Base-by-base conservation (phyloP, 2,888 invertebrate species). In the Teinopalpus imperialis region DNA sequence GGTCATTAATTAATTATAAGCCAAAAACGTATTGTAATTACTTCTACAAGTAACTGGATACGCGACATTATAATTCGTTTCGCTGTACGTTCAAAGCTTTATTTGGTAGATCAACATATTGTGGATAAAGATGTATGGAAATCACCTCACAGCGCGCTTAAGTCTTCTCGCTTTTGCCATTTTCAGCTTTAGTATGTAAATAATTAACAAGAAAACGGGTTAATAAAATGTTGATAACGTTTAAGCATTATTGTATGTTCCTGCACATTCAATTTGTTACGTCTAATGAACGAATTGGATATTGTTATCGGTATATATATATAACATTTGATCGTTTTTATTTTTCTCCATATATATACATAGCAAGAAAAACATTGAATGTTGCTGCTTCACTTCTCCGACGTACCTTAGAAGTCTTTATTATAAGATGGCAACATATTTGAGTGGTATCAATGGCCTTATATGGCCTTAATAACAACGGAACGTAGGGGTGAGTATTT, bases 11-110 rank as follows among this genome's bases (percentile, higher is more conserved):
- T 45, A 32, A 45, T 39, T 45, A 26, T 21, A 5, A 10, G 18
- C 44, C 23, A 37, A 37, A 44, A 44, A 5, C 10, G 18, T 44
- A 39, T 45, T 45, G 9, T 32, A 45, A 37, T 45, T 18, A 36
- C 9, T 9, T 10, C 35, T 5, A 16, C 12, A 20, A 32, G 24
- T 41, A 2, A 30, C 13, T 12, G 16, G 29, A 13, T 30, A 8
- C 26, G 24, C 4, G 43, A 21, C 16, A 9, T 12, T 37, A 13
- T 37, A 37, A 44, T 44, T 37, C n/a, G 35, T 35, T 29, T 43
- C 43, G 21, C 10, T 29, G 43, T 43, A 43, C 35, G 20, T 14
- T 3, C 20, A 12, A 13, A 32, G 26, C 34, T 42, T 4, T 39
- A 39, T 32, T 45, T 39, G 39, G 44, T 26, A 26, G 44, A 18